These are phyloP conservation scores for Centrocercus urophasianus DNA, from an alignment of 2,113 vertebrate genomes.

Conservation along the genomic window DNA sequence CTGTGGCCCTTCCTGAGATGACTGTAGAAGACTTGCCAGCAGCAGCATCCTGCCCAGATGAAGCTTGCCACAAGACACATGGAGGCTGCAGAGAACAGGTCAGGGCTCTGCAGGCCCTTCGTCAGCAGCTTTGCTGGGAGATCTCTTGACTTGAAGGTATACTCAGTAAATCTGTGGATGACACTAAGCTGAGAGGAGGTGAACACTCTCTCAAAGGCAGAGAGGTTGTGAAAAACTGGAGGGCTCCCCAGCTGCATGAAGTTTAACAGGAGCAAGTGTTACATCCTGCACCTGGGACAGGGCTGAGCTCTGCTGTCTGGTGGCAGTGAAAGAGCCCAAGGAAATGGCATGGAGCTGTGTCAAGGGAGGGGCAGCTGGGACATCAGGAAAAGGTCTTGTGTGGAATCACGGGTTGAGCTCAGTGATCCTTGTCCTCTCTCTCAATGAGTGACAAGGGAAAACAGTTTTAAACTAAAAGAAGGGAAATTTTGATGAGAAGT, in stretches of 20 bases:
- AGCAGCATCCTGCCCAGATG: rapidly evolving
- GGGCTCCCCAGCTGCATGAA: not conserved
- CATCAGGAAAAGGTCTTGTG: not conserved
- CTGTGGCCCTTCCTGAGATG: not conserved
- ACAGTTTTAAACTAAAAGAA: too few relatives aligned
- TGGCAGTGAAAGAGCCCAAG: too few relatives aligned
- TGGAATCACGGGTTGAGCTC: not conserved
- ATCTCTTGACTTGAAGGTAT: not conserved
- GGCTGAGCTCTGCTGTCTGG: too few relatives aligned
- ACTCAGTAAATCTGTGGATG: not conserved
- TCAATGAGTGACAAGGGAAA: too few relatives aligned
- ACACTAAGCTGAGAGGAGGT: not conserved
- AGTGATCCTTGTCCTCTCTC: too few relatives aligned
- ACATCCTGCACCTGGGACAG: not conserved
- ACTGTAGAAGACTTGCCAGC: rapidly evolving
- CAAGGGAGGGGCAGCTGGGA: not conserved
- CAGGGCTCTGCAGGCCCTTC: not conserved
- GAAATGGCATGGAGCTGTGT: not conserved
- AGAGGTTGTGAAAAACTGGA: not conserved
- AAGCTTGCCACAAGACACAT: rapidly evolving
- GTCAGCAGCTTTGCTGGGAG: not conserved
- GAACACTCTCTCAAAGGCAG: not conserved
- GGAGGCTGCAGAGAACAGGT: rapidly evolving
- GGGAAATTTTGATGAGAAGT: too few relatives aligned
- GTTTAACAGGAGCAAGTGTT: not conserved